Evolutionary conservation across 2,797 vertebrate genomes (phyloP), one percentile per base, ranked within the genome.

Genomic region (Chlorospingus semifuscus): DNA sequence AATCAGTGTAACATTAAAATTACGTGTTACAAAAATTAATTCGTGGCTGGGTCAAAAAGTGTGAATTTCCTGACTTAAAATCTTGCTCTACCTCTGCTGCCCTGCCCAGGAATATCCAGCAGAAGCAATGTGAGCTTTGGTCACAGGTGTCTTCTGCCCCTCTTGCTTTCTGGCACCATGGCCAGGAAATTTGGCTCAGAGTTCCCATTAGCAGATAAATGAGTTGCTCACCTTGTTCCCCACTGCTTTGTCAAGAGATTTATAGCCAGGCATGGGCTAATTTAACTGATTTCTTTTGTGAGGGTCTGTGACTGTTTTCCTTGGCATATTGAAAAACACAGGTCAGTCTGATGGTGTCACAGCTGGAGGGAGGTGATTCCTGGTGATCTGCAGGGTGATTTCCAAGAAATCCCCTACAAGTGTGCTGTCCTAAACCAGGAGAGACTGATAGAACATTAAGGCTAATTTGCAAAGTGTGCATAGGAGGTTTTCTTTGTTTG

Each of bases 1-100:
- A 98, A 98, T 98, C 97, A 97, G 95, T 95, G 88, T 96, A 97
- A 94, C 96, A 95, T 97, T 97, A 97, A 97, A 97, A 98, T 97
- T 97, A 96, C 78, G 72, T 83, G 96, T 96, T 98, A 96, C 92
- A 96, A 98, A 97, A 98, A 97, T 98, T 97, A 97, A 98, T 98
- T 97, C 94, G 94, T 91, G 68, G 10, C 42, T 90, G 81, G 97
- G 97, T 98, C 97, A 97, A 90, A 97, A 97, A 89, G 71, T 34
- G 36, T 96, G 42, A 47, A 26, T 95, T 93, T 90, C 81, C 90
- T 59, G 70, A 78, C 90, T 96, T 96, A 76, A 97, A 97, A 83
- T 87, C 80, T 6, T n/a, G 52, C 94, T 85, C 23, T 83, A 5
- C 22, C n/a, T 60, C 60, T 77, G 72, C 87, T 84, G n/a, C 53